Evolutionary conservation across 37 sponge, comb jelly and placozoan species (phyloP).

Genomic region (Theonella swinhoei): DNA sequence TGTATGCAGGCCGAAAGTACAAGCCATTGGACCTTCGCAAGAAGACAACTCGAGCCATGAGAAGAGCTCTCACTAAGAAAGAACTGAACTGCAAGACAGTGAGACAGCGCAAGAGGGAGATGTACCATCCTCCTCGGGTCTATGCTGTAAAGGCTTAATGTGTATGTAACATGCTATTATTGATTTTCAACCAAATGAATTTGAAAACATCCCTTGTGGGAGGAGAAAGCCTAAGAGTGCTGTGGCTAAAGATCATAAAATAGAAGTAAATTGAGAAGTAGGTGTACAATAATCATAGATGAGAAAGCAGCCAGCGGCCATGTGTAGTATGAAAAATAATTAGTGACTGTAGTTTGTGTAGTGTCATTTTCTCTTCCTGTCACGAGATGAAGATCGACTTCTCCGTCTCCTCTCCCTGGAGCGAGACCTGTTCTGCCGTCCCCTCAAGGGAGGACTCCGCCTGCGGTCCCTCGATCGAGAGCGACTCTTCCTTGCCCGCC

Average conservation of each 20-base stretch:
- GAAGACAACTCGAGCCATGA: slow-evolving; percentile 96
- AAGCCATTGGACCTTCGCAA: slow-evolving; percentile 92
- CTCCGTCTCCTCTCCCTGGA: slow-evolving; percentile 31
- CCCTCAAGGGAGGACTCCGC: slow-evolving; percentile 29
- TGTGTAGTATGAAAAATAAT: too few relatives aligned
- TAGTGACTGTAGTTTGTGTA: too few relatives aligned
- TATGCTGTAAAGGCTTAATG: slow-evolving; percentile 86
- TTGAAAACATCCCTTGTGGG: too few relatives aligned
- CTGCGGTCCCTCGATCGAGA: slow-evolving; percentile 26
- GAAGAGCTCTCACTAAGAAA: slow-evolving; percentile 76
- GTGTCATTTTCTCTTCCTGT: not conserved
- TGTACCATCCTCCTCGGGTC: slow-evolving; percentile 82
- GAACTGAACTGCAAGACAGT: slow-evolving; percentile 82
- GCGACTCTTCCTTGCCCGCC: slow-evolving; percentile 3
- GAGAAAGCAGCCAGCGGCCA: too few relatives aligned
- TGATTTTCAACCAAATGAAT: not conserved
- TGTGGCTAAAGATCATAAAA: not conserved
- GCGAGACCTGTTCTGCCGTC: slow-evolving; percentile 23
- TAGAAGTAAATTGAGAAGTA: not conserved
- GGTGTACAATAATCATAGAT: too few relatives aligned
- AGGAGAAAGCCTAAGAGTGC: too few relatives aligned
- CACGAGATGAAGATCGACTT: not conserved
- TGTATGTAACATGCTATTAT: not conserved
- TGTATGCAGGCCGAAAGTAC: slow-evolving; percentile 92
- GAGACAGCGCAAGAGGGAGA: slow-evolving; percentile 89